Evolutionary conservation across 2,797 vertebrate species (phyloP), one percentile per base, ranked within the genome.

Genomic region (Parauchenoglanis punctatus): DNA sequence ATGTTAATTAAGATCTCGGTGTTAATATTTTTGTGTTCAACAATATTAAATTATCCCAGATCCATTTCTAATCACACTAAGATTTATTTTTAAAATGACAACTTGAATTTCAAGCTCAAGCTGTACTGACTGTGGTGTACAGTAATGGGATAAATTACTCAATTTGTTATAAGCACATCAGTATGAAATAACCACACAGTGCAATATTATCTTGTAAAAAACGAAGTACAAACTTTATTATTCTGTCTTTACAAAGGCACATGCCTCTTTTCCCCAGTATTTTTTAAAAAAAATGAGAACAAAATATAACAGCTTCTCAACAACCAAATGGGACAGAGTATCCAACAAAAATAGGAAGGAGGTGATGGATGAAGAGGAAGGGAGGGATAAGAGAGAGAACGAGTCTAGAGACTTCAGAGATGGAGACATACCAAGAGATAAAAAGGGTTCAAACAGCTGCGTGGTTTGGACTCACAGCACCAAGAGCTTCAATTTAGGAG

Each of bases 141-240:
- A 76, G 44, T 75, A 25, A n/a, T n/a, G 12, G 25, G 11, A 25
- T 11, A 23, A 40, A 35, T 56, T 58, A 58, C n/a, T 40, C 20
- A 59, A 31, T 31, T 31, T 31, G 13, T 56, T 77, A 4, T 11
- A 54, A 76, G 75, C 46, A 67, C 25, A 20, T 58, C 4, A 76
- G 5, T 58, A 80, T 87, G 12, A 88, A 88, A 91, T 25, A 86
- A 63, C 61, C 56, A 86, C 75, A 90, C 84, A 87, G 35, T 11
- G 80, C 76, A 88, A 85, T 81, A 23, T 87, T 54, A 87, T 87
- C 84, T 88, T 95, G 94, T 98, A 98, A 97, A 99, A 99, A 99
- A 99, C 97, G 97, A 98, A 97, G 98, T 99, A 99, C 97, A 99
- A 99, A 99, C 96, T 99, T 99, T 99, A 99, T 99, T 99, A 97